A percentile compares a stretch with the other conserved stretches of the same genome.
Conservation (phyloP, 1,140 invertebrate genomes). For the Babylonia areolata region DNA sequence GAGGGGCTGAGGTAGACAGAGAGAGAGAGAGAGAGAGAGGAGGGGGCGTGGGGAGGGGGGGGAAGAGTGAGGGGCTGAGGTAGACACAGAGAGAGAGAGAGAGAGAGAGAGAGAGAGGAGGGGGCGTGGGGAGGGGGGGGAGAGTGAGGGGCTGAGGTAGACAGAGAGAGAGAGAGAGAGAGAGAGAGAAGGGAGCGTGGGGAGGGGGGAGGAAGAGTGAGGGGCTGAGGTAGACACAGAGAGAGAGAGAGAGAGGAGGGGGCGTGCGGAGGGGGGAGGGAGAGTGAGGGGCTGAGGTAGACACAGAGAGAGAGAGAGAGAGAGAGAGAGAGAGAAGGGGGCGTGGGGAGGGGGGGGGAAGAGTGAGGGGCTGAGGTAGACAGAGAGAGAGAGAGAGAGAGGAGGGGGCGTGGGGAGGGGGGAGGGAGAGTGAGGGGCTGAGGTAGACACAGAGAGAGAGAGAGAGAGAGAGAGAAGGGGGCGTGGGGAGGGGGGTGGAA, state of each 20-base stretch:
- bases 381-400: not conserved
- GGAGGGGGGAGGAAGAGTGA: not conserved
- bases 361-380: too few relatives aligned
- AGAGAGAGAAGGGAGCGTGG: not conserved
- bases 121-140: not conserved
- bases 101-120: too few relatives aligned
- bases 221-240: too few relatives aligned
- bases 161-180: not conserved
- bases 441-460: not conserved
- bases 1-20: too few relatives aligned
- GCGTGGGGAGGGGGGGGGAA: not conserved
- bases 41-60: too few relatives aligned
- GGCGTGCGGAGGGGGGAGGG: not conserved
- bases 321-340: not conserved
- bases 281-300: too few relatives aligned
- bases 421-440: not conserved
- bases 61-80: too few relatives aligned
- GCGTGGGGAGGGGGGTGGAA: not conserved
- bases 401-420: not conserved
- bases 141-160: not conserved
- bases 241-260: not conserved
- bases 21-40: too few relatives aligned
- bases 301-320: too few relatives aligned
- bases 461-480: not conserved
- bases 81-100: too few relatives aligned